Base-by-base conservation (phyloP, 2,888 invertebrate genomes). In the Chrysolina americana region DNA sequence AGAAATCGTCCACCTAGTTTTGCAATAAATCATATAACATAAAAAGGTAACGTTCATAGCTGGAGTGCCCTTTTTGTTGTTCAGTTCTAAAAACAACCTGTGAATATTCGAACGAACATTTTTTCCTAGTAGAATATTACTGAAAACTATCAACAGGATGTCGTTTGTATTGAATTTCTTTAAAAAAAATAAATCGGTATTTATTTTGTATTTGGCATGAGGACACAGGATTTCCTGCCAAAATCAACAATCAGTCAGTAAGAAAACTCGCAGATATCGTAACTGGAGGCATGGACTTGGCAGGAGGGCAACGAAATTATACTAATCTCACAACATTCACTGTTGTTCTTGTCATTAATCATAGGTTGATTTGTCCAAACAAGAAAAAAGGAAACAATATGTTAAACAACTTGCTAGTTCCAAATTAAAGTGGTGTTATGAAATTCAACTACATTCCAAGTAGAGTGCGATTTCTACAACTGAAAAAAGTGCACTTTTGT, bases 191-290 rank as follows among this genome's bases (percentile, higher is more conserved):
- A 41, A 44, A 65, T 65, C 10, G 17, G 21, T 41, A 65, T 41
- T 41, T 65, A 65, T 65, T 65, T 65, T 44, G 41, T 44, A 36
- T 19, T 65, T 65, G 41, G 41, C 64, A 28, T 65, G 41, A 62
- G 19, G 11, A 53, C 53, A 53, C 21, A 21, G 8, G 53, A 19
- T 53, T 11, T 10, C n/a, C 56, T 69, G 69, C 69, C 69, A 69
- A 69, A 59, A 62, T 69, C 59, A 69, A 69, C 62, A 62, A 21
- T 53, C 56, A 41, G 41, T 19, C 36, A 21, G n/a, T 41, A 56
- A 44, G 13, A 21, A 41, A 41, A 69, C 13, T 21, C 13, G 23
- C 41, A 11, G 15, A 36, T 19, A 41, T 68, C 59, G 41, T 68
- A 36, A 68, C 53, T 15, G 41, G 41, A 21, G 15, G 56, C 41